These are phyloP conservation scores for Nasonia oneida DNA, from an alignment of 2,888 invertebrate genomes.

Conservation along the genomic window DNA sequence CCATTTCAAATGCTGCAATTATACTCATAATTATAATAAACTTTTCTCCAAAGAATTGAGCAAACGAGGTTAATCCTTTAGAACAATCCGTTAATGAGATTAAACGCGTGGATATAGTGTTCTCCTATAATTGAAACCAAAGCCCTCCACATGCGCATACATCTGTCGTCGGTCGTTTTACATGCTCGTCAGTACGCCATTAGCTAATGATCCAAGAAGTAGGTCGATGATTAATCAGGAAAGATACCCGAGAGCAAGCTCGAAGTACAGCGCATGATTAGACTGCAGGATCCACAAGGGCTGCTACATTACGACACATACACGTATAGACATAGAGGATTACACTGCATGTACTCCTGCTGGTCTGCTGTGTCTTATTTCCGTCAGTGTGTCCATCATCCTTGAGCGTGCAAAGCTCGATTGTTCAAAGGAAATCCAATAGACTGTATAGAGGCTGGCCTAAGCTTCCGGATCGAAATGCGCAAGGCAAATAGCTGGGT, in stretches of 20 bases:
- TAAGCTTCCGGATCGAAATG: neutral
- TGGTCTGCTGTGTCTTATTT: neutral
- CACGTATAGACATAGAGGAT: too few relatives aligned
- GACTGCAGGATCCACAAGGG: neutral
- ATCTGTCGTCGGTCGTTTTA: neutral
- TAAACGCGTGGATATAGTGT: neutral
- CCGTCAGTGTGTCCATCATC: neutral
- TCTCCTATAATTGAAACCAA: neutral
- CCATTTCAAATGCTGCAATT: too few relatives aligned
- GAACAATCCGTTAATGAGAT: neutral
- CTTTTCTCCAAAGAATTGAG: too few relatives aligned
- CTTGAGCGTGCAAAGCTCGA: neutral
- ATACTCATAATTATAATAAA: too few relatives aligned
- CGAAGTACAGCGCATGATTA: neutral
- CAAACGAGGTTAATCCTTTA: too few relatives aligned
- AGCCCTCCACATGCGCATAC: neutral
- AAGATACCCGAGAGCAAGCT: neutral
- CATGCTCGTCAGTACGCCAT: neutral
- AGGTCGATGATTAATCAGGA: neutral
- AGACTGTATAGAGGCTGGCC: neutral
- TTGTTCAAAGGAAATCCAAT: conserved; percentile 46
- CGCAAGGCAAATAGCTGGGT: neutral
- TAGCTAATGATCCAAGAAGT: neutral
- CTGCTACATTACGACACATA: neutral
- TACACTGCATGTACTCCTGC: too few relatives aligned